Base-by-base conservation (phyloP, 1,140 invertebrate species). In the Paraescarpia echinospica region DNA sequence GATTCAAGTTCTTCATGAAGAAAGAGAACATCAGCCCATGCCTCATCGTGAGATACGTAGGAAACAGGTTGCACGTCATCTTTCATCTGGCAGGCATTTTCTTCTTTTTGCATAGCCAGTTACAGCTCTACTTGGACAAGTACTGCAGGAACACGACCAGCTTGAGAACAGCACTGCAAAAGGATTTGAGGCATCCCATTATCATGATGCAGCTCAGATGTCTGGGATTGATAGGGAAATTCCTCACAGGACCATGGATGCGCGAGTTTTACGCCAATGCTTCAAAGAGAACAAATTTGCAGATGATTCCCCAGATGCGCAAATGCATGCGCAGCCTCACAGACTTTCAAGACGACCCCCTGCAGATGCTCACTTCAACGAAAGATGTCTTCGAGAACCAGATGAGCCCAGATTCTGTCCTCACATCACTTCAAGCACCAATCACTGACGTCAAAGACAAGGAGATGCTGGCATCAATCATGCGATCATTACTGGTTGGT, bases 181-280 rank as follows among this genome's bases (percentile, higher is more conserved):
- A 8, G 33, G 91, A 91, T 41, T 91, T 91, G 33, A 35, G 31
- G 31, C 33, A 35, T 91, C 33, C 33, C 2, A 33, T 41, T 9
- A 6, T 35, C 91, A 91, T 33, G 91, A 35, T n/a, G 31, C 33
- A 91, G 33, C n/a, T n/a, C n/a, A n/a, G 31, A 8, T n/a, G 33
- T 33, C 91, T 91, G 33, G 91, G 91, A 9, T 41, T 91, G 91
- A 41, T 91, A 34, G 91, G 91, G 4, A 91, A 91, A 35, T n/a
- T 91, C 33, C 33, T 91, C 33, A 34, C 91, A 2, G 91, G 91
- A n/a, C 91, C 91, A 8, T 91, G 91, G 91, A 91, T 91, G 91
- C 33, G 33, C 8, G 35, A 35, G 33, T 91, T 91, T 41, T 91
- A 91, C 91, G 35, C 91, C 34, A 34, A 89, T 33, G 89, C n/a